These are phyloP conservation scores for Thymelicus lineola DNA, from an alignment of 2,888 invertebrate genomes.

Conservation along the genomic window DNA sequence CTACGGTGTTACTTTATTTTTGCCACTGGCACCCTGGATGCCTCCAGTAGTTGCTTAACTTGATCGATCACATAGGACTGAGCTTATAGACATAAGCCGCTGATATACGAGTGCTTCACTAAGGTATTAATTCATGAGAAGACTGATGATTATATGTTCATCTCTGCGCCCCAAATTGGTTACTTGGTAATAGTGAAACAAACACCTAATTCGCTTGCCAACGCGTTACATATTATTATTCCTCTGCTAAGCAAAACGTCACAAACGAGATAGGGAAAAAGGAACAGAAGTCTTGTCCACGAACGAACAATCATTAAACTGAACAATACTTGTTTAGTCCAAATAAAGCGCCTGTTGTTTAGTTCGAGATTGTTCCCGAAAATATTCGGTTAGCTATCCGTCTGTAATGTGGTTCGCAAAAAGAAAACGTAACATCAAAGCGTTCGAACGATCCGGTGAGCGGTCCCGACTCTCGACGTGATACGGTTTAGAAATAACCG, in stretches of 20 bases:
- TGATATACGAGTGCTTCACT: too few relatives aligned
- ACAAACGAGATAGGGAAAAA: constrained; percentile 11
- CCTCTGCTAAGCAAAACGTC: constrained; percentile 29
- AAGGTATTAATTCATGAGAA: too few relatives aligned
- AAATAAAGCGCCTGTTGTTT: constrained; percentile 55
- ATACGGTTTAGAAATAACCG: constrained; percentile 79
- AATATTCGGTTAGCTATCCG: constrained; percentile 68
- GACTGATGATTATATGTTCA: too few relatives aligned
- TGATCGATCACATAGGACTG: too few relatives aligned
- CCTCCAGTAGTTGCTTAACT: too few relatives aligned
- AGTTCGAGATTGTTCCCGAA: constrained; percentile 67
- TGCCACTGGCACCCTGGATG: too few relatives aligned
- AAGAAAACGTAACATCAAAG: constrained; percentile 83
- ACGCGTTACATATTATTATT: constrained; percentile 11
- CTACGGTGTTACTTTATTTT: too few relatives aligned
- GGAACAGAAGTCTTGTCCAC: constrained; percentile 27
- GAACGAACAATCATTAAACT: constrained; percentile 41
- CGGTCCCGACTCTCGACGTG: constrained; percentile 68
- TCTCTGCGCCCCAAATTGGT: background rate
- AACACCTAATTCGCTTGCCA: background rate
- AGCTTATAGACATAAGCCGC: too few relatives aligned
- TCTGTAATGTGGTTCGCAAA: constrained; percentile 80
- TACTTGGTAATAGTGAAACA: constrained; percentile 6
- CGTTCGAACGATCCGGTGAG: constrained; percentile 71
- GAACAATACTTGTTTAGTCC: constrained; percentile 48